Conservation (phyloP, 2,113 vertebrate species). For the Typhlomys cinereus region DNA sequence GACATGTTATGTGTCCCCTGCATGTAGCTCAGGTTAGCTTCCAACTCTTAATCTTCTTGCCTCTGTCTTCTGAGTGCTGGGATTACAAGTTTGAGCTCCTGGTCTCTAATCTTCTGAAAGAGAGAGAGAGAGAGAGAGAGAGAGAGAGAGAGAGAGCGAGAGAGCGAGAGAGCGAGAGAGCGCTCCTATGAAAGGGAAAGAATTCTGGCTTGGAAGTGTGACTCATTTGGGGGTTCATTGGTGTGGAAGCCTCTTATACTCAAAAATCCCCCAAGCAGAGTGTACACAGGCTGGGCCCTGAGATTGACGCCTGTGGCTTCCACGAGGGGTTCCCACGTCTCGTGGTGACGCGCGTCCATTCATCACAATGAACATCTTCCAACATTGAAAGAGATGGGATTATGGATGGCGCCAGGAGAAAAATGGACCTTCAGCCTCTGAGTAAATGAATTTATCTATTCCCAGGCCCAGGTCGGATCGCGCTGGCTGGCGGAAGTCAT, state of each 20-base stretch:
- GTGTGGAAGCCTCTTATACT: neutral
- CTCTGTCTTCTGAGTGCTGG: neutral
- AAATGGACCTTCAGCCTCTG: slow-evolving; percentile 57
- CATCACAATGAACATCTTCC: slow-evolving; percentile 36
- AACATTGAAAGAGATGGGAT: slow-evolving; percentile 57
- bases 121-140: too few relatives aligned
- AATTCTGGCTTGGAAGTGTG: neutral
- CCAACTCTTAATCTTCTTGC: neutral
- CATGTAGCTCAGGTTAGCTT: neutral
- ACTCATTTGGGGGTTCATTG: neutral
- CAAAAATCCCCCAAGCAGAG: neutral
- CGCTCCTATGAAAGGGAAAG: neutral
- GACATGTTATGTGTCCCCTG: neutral
- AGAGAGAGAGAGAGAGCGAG: too few relatives aligned
- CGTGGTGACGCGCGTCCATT: neutral
- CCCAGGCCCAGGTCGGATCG: slow-evolving; percentile 53
- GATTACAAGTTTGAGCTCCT: neutral
- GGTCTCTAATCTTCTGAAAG: neutral
- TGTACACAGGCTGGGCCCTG: neutral
- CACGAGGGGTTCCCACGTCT: slow-evolving; percentile 1
- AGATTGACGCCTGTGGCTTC: neutral
- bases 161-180: too few relatives aligned
- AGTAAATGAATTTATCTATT: slow-evolving; percentile 76
- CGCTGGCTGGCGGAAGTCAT: slow-evolving; percentile 54
- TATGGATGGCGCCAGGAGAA: slow-evolving; percentile 62